Base-by-base conservation (phyloP, 1,140 invertebrate species). In the Aplysia californica region DNA sequence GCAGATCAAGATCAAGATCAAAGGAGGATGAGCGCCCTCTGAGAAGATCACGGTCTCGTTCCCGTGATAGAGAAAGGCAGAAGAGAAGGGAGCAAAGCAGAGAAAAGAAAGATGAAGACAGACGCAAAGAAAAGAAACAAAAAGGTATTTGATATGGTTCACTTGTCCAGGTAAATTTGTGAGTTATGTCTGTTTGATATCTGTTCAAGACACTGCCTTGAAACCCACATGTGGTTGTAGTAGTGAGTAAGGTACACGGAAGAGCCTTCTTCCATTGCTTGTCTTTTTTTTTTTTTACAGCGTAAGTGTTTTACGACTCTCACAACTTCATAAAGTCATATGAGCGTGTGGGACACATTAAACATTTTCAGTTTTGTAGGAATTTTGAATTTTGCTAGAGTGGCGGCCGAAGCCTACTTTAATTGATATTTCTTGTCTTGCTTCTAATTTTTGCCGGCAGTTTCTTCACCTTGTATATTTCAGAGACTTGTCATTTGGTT, bases 21-120 rank as follows among this genome's bases (percentile, higher is more conserved):
- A 75, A 78, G 66, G 80, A 84, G 23, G 79, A 79, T 74, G 58
- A 77, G 33, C 50, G 79, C 10, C 2, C 73, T 18, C 75, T 76
- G 5, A 81, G 79, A 78, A 84, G 94, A 87, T 94, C 74, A 73
- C 56, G 72, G 55, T 75, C 73, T 29, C 29, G 68, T 61, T 75
- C 73, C 26, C 29, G 68, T 61, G 67, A 64, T 29, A 58, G 73
- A 75, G 69, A 73, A 23, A 55, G 58, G 72, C 15, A 36, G 41
- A 67, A 74, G 41, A 38, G 74, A 76, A 65, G 61, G 74, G 35
- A 67, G 23, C 4, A 61, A 26, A 76, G 64, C 38, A 68, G 68
- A 58, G 79, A 77, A 68, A 80, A 66, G 61, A 80, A 77, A 71
- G 79, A 80, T 41, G 71, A 79, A 59, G 69, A 79, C 70, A 65